Evolutionary conservation across 2,113 vertebrate species (phyloP).

Genomic region (Strix aluco): DNA sequence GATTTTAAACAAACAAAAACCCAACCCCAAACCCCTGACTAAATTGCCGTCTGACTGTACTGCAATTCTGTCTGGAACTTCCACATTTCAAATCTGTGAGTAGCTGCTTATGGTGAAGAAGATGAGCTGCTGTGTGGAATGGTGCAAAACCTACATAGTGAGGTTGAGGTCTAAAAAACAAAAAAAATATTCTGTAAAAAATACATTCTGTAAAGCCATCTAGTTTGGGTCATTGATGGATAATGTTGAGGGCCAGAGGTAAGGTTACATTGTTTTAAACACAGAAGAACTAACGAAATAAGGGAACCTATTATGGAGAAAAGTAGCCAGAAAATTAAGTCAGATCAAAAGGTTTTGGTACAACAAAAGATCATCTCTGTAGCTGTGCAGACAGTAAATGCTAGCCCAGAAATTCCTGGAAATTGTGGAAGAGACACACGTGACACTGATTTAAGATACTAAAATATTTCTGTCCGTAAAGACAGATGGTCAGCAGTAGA

Average conservation of each 20-base stretch:
- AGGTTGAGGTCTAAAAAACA: not conserved
- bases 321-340: not conserved
- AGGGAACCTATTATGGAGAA: not conserved
- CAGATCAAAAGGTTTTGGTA: not conserved
- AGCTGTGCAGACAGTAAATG: not conserved
- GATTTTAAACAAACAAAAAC: not conserved
- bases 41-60: too few relatives aligned
- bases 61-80: not conserved
- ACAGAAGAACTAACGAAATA: not conserved
- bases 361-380: not conserved
- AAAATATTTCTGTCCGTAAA: not conserved
- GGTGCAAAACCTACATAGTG: not conserved
- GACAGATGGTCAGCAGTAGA: not conserved
- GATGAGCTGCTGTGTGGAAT: not conserved
- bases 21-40: fast-evolving
- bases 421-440: not conserved
- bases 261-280: not conserved
- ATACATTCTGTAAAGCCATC: not conserved
- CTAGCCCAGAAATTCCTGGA: not conserved
- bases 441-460: not conserved
- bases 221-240: not conserved
- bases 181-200: not conserved
- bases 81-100: not conserved
- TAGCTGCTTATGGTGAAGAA: not conserved
- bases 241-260: not conserved